Evolutionary conservation across 2,888 invertebrate species (phyloP), one percentile per base, ranked within the genome.

Genomic region (Hipparchia sbordonii): DNA sequence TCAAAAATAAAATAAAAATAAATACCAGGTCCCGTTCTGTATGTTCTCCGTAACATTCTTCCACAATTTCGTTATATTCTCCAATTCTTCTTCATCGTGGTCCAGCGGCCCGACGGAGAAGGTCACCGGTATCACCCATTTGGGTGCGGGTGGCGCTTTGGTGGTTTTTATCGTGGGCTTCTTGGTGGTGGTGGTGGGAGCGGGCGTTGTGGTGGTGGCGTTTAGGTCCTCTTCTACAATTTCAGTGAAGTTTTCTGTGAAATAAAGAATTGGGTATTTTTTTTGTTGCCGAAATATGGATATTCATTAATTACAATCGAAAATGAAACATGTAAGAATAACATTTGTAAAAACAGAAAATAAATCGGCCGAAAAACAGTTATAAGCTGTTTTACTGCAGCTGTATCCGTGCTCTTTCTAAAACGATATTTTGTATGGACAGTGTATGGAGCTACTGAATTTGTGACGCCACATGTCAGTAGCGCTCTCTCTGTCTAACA

Each of bases 121-220:
- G 4, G 96, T 97, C 67, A 97, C 93, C 0, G 97, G 97, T 76
- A 97, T 95, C 78, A 96, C 96, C 97, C 97, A 97, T 79, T 95
- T 96, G 39, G 89, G 88, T 0, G 83, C 77, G 0, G 88, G 87
- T 0, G 90, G 88, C 0, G 88, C 74, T 45, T 85, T 85, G 0
- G 89, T 88, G 23, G 88, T 80, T 23, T 75, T 80, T n/a, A 71
- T 66, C 7, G 74, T 82, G 3, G 82, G 77, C 12, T 82, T 81
- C 0, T 81, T 82, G 0, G 87, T 83, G 5, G 87, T 87, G 2
- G 90, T 87, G 0, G 88, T 80, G 0, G 88, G 79, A 0, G 84
- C 73, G 0, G 87, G 77, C 0, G 87, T 80, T 0, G 87, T 90
- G 0, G 89, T 89, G 0, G 91, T 92, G 0, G 87, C 74, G 77